These are phyloP conservation scores for Vulpes vulpes DNA, from an alignment of 2,113 vertebrate genomes.

Conservation along the genomic window DNA sequence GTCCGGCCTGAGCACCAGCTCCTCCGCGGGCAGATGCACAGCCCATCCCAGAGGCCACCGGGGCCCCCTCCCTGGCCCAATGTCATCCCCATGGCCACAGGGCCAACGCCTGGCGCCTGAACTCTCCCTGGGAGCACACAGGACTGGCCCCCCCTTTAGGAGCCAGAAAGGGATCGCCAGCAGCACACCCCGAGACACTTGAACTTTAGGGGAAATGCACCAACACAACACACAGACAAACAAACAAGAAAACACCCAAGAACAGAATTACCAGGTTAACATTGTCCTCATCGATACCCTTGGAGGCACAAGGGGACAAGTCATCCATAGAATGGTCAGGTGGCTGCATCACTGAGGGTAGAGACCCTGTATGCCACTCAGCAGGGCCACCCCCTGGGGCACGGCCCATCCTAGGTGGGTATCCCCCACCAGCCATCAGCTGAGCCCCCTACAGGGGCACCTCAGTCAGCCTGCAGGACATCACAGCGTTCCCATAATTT, in stretches of 20 bases:
- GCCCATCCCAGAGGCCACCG: too few relatives aligned
- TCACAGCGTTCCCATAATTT: background rate
- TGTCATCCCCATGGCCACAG: background rate
- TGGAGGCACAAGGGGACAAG: background rate
- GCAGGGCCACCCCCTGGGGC: too few relatives aligned
- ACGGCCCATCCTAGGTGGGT: background rate
- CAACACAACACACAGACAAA: too few relatives aligned
- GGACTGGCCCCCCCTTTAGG: too few relatives aligned
- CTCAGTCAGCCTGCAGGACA: background rate
- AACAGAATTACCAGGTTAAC: background rate
- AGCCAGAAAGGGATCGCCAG: background rate
- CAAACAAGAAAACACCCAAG: background rate
- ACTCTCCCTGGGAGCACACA: background rate
- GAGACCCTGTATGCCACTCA: too few relatives aligned
- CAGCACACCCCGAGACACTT: fast-evolving
- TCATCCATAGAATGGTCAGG: too few relatives aligned
- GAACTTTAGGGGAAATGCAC: too few relatives aligned
- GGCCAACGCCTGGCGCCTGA: fast-evolving
- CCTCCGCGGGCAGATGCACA: background rate
- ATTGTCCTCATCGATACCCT: background rate
- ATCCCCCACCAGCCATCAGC: background rate
- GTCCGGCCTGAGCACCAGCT: background rate
- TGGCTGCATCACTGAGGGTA: too few relatives aligned
- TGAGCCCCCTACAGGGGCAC: background rate
- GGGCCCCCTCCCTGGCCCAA: background rate